Percentiles rank a stretch among this genome's conserved stretches.
These are phyloP conservation scores for Vanessa atalanta DNA, from an alignment of 1,140 invertebrate genomes.

Conservation along the genomic window DNA sequence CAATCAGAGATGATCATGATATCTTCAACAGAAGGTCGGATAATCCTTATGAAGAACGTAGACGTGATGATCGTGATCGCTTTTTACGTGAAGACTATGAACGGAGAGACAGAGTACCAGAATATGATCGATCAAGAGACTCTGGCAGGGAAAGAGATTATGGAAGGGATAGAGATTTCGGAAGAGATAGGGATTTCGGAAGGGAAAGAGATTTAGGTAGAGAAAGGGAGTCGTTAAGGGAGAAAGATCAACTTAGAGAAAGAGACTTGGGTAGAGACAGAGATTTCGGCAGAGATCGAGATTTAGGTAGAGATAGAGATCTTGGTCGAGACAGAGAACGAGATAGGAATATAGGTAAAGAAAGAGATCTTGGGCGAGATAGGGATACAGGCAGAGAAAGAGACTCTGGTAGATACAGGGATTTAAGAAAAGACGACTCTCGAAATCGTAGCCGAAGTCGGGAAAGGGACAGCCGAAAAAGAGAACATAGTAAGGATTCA, in stretches of 20 bases:
- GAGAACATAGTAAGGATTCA: conserved; percentile 53
- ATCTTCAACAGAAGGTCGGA: conserved; percentile 50
- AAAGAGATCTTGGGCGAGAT: conserved; percentile 25
- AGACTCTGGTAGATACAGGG: conserved; percentile 32
- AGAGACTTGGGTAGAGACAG: conserved; percentile 29
- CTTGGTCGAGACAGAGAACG: conserved; percentile 21
- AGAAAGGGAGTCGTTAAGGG: conserved; percentile 20
- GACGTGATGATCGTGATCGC: conserved; percentile 68
- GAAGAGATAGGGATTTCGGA: conserved; percentile 14
- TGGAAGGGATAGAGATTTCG: conserved; percentile 34
- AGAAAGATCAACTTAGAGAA: conserved; percentile 24
- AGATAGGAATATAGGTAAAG: conserved; percentile 25
- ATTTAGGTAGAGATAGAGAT: conserved; percentile 31
- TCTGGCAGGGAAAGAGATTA: conserved; percentile 26
- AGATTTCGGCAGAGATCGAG: conserved; percentile 23
- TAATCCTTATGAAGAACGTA: conserved; percentile 54
- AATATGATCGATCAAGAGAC: conserved; percentile 37
- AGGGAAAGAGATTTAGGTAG: conserved; percentile 38
- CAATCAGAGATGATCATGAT: conserved; percentile 41
- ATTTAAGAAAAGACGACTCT: conserved; percentile 15
- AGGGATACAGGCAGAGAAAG: conserved; percentile 29
- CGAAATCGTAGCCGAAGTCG: conserved; percentile 14
- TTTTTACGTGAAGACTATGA: conserved; percentile 56
- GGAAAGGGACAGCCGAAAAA: conserved; percentile 64
- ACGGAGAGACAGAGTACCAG: conserved; percentile 50